phyloP scores from a whole-genome alignment of 2,113 vertebrate species.

The Noturus placidus region DNA sequence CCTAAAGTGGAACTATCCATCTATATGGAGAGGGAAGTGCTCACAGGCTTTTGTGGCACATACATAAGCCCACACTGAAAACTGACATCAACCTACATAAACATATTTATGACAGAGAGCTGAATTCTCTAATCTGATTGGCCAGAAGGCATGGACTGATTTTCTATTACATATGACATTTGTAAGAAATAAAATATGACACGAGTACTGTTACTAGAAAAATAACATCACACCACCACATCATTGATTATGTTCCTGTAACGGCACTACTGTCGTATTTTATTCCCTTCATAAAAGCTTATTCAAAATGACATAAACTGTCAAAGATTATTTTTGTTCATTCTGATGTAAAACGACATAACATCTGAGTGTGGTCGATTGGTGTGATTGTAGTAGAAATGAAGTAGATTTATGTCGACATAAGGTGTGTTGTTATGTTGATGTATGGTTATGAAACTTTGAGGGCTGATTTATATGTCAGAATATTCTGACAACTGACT shows the following conservation, averaged over 20 bases:
- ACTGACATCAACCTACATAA: neutral
- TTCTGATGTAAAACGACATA: neutral
- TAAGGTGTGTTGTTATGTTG: neutral
- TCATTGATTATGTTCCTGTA: neutral
- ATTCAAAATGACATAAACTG: neutral
- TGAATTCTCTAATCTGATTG: neutral
- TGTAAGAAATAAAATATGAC: neutral
- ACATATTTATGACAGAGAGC: neutral
- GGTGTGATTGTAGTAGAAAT: neutral
- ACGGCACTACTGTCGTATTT: neutral
- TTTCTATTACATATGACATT: neutral
- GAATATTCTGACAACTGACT: neutral
- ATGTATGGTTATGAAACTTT: neutral
- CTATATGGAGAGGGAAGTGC: neutral
- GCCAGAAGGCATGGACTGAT: neutral
- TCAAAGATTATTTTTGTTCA: neutral
- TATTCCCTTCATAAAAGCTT: neutral
- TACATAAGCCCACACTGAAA: neutral
- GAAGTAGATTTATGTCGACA: neutral
- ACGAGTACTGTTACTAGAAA: neutral
- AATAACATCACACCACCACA: neutral
- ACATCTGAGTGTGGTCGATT: neutral
- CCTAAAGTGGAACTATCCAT: neutral
- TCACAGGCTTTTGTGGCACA: neutral
- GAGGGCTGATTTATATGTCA: constrained; percentile 9